Evolutionary conservation across 2,113 vertebrate genomes (phyloP).

Genomic region (Trogon surrucura): DNA sequence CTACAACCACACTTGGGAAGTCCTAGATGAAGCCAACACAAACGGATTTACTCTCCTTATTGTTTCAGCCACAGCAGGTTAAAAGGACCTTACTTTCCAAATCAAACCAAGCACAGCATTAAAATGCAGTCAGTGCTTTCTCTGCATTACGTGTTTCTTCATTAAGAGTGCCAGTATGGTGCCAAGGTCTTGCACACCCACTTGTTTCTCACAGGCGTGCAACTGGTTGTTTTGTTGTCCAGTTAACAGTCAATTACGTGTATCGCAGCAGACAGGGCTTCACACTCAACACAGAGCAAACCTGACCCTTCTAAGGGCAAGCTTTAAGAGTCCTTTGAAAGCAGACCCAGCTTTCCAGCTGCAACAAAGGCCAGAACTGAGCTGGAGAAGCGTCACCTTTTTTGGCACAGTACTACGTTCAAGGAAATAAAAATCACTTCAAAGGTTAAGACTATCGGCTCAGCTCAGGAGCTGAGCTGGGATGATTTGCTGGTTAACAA

Average conservation of each 20-base stretch:
- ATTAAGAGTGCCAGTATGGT: neutral
- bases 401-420: neutral
- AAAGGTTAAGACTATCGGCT: neutral
- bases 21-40: constrained; percentile 77
- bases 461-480: neutral
- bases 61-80: neutral
- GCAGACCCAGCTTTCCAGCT: neutral
- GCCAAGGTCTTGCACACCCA: neutral
- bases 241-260: neutral
- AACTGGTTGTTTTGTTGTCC: neutral
- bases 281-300: neutral
- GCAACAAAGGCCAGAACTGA: neutral
- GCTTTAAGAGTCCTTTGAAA: neutral
- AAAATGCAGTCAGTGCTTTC: neutral
- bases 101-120: neutral
- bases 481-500: neutral
- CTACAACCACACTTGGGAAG: constrained; percentile 88
- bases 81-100: neutral
- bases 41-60: neutral
- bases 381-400: neutral
- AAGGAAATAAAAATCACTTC: neutral
- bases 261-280: neutral
- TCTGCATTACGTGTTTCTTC: rapidly evolving
- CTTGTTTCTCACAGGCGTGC: neutral
- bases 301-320: neutral